These are phyloP conservation scores for Neosilurus hyrtlii DNA, from an alignment of 2,797 vertebrate species.

Conservation along the genomic window DNA sequence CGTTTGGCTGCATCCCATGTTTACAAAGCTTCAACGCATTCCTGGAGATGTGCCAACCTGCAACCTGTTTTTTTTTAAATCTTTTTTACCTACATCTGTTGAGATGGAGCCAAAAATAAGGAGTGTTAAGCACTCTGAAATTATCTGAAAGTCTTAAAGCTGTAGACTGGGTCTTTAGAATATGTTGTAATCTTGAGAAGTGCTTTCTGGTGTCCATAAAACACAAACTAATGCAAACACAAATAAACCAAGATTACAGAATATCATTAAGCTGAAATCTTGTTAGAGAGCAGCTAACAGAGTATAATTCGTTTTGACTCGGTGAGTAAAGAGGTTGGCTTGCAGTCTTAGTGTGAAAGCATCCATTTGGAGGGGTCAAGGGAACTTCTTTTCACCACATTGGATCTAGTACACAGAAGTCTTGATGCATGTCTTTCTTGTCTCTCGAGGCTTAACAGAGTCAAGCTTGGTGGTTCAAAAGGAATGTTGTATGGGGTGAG, in stretches of 20 bases:
- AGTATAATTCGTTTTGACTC: background rate
- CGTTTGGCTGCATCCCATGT: background rate
- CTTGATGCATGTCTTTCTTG: background rate
- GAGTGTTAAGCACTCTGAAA: slow-evolving; percentile 7
- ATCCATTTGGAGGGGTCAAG: background rate
- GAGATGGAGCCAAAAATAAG: background rate
- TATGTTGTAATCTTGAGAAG: background rate
- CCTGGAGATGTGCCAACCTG: background rate
- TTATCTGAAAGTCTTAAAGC: background rate
- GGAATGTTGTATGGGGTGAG: background rate
- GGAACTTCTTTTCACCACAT: background rate
- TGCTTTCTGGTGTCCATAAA: background rate
- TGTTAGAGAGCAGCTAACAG: background rate
- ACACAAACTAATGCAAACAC: background rate
- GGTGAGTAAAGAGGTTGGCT: background rate
- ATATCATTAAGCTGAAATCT: background rate
- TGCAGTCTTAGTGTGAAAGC: background rate
- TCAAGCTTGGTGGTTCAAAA: background rate
- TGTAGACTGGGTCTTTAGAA: background rate
- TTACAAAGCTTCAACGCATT: background rate
- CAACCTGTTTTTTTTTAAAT: background rate
- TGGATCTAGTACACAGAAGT: background rate
- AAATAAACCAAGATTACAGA: background rate
- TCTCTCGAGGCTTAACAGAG: background rate
- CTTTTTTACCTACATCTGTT: background rate